These are phyloP conservation scores for Lobophora halterata DNA, from an alignment of 2,888 invertebrate genomes.

Conservation along the genomic window DNA sequence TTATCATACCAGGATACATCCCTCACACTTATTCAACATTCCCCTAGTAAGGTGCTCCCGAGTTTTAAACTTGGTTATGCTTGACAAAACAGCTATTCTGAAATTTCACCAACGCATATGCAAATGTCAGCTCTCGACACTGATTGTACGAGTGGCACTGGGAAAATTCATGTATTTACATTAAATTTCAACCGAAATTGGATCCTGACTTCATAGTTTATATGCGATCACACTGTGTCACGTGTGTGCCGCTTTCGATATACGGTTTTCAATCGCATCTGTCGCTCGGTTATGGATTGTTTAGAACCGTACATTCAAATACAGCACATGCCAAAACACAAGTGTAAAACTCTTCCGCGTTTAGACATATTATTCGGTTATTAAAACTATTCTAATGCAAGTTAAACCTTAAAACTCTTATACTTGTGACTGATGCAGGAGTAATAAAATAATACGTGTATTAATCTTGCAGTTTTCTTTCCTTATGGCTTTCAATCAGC, in stretches of 20 bases:
- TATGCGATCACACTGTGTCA: constrained; percentile 64
- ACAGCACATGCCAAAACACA: too few relatives aligned
- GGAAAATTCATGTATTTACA: constrained; percentile 79
- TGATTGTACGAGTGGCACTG: constrained; percentile 77
- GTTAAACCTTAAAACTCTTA: neutral
- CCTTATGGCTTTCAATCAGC: constrained; percentile 57
- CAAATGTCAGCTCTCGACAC: constrained; percentile 79
- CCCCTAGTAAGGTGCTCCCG: constrained; percentile 55
- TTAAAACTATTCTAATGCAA: constrained; percentile 9
- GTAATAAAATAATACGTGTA: constrained; percentile 20
- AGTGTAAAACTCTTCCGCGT: constrained; percentile 21
- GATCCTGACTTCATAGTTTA: constrained; percentile 68
- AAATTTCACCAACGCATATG: constrained; percentile 78
- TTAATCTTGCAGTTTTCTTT: constrained; percentile 36
- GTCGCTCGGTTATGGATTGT: constrained; percentile 40
- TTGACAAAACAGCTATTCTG: constrained; percentile 71
- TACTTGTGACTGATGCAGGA: neutral
- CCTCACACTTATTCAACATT: constrained; percentile 57
- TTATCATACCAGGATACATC: constrained; percentile 49
- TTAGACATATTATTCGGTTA: constrained; percentile 18
- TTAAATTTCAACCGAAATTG: constrained; percentile 77
- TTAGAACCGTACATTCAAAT: constrained; percentile 28
- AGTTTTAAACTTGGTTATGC: constrained; percentile 77
- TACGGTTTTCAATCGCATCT: constrained; percentile 72
- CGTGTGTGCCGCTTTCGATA: constrained; percentile 56